These are phyloP conservation scores for Zenarchopterus dispar DNA, from an alignment of 2,797 vertebrate species.

Conservation along the genomic window DNA sequence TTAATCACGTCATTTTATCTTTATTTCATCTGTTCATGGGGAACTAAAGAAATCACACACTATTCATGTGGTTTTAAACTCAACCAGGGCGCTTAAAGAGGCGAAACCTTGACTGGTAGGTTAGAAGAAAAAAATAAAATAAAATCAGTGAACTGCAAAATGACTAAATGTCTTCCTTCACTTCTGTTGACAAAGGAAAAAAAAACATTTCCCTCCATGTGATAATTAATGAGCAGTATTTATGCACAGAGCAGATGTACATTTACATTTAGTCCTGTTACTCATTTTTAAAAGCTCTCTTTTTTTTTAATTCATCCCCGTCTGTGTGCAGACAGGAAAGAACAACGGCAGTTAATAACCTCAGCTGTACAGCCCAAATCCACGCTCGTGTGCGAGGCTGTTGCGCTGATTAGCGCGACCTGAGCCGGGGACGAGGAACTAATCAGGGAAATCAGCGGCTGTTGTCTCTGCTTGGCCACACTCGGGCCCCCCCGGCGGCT, in stretches of 20 bases:
- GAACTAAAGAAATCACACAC: slow-evolving; percentile 1
- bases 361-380: slow-evolving; percentile 35
- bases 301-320: neutral
- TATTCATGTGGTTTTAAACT: slow-evolving; percentile 10
- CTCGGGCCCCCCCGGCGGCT: slow-evolving; percentile 46
- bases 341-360: slow-evolving; percentile 50
- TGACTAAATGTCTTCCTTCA: slow-evolving; percentile 26
- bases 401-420: slow-evolving; percentile 62
- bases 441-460: slow-evolving; percentile 65
- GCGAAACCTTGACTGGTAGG: slow-evolving; percentile 3
- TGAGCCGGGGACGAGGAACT: slow-evolving; percentile 54
- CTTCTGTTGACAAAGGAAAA: slow-evolving; percentile 30
- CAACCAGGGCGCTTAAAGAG: slow-evolving; percentile 9
- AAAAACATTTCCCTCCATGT: slow-evolving; percentile 15
- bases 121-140: slow-evolving; percentile 17
- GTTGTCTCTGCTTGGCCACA: slow-evolving; percentile 64
- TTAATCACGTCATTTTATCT: slow-evolving; percentile 29
- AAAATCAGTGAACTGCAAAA: slow-evolving; percentile 22
- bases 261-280: slow-evolving; percentile 20
- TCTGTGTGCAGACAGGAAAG: slow-evolving; percentile 17
- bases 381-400: slow-evolving; percentile 47
- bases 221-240: slow-evolving; percentile 36
- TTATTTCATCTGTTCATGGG: slow-evolving; percentile 14
- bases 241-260: slow-evolving; percentile 34
- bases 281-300: slow-evolving; percentile 20